Percentiles rank a stretch among this genome's conserved stretches.
phyloP scores from a whole-genome alignment of 2,888 invertebrate genomes.

The Spisula subtruncata region DNA sequence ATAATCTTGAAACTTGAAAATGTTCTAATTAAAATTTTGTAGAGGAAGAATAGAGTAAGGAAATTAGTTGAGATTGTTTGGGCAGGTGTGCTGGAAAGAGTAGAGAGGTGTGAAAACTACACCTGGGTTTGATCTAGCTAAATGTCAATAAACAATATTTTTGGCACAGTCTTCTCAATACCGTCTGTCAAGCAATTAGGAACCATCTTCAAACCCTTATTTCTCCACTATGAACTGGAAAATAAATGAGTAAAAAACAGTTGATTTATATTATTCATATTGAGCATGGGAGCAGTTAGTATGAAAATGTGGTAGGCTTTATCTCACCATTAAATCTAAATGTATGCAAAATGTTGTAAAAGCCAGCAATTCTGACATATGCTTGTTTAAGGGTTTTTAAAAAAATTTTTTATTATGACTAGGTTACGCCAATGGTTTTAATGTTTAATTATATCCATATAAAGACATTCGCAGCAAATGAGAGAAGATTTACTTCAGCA shows the following conservation, averaged over 20 bases:
- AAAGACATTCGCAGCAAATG: not conserved
- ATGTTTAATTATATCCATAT: not conserved
- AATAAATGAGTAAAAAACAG: constrained; percentile 14
- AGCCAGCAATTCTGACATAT: not conserved
- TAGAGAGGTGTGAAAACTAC: constrained; percentile 46
- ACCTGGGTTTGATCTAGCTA: constrained; percentile 45
- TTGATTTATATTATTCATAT: constrained; percentile 43
- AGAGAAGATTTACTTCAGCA: not conserved
- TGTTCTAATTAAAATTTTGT: constrained; percentile 54
- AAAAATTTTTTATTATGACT: not conserved
- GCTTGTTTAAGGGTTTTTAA: not conserved
- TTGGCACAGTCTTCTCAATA: constrained; percentile 45
- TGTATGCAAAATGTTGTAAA: constrained; percentile 22
- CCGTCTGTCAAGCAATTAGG: constrained; percentile 15
- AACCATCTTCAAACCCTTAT: not conserved
- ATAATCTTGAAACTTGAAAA: constrained; percentile 19
- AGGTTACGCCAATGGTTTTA: constrained; percentile 25
- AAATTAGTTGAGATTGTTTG: constrained; percentile 51
- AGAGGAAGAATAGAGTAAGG: constrained; percentile 28
- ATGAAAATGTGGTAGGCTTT: constrained; percentile 24
- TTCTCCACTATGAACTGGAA: not conserved
- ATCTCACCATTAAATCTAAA: constrained; percentile 42
- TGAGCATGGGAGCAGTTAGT: constrained; percentile 19
- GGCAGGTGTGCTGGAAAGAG: constrained; percentile 44
- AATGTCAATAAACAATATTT: constrained; percentile 53